These are phyloP conservation scores for Yponomeuta sedellus DNA, from an alignment of 2,888 invertebrate species.

Conservation along the genomic window DNA sequence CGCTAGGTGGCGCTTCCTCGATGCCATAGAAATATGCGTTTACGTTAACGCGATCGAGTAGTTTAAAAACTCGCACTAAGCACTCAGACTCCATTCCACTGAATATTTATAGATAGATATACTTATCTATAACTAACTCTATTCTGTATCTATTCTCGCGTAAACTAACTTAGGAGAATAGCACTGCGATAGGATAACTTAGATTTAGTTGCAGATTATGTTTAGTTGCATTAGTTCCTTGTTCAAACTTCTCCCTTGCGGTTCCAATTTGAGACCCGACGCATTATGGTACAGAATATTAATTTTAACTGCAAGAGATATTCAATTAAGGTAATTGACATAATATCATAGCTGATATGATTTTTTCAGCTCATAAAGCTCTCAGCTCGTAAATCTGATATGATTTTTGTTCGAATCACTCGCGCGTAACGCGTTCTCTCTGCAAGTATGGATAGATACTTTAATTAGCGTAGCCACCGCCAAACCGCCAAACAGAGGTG, in stretches of 20 bases:
- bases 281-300: not conserved
- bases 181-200: constrained; percentile 2
- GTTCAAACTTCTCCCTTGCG: constrained; percentile 2
- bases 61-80: too few relatives aligned
- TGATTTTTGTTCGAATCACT: too few relatives aligned
- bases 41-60: too few relatives aligned
- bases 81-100: not conserved
- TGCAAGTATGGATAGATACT: too few relatives aligned
- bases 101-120: not conserved
- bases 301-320: not conserved
- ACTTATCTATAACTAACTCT: too few relatives aligned
- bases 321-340: not conserved
- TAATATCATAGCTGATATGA: too few relatives aligned
- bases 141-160: not conserved
- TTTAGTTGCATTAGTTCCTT: constrained; percentile 1
- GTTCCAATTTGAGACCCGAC: not conserved
- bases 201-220: constrained; percentile 7
- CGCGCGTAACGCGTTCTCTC: too few relatives aligned
- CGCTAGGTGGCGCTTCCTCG: too few relatives aligned
- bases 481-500: not conserved
- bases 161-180: not conserved
- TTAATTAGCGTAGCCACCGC: not conserved
- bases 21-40: too few relatives aligned
- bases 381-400: not conserved
- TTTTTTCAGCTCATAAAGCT: not conserved